These are phyloP conservation scores for Ahaetulla prasina DNA, from an alignment of 2,113 vertebrate genomes.

Conservation along the genomic window DNA sequence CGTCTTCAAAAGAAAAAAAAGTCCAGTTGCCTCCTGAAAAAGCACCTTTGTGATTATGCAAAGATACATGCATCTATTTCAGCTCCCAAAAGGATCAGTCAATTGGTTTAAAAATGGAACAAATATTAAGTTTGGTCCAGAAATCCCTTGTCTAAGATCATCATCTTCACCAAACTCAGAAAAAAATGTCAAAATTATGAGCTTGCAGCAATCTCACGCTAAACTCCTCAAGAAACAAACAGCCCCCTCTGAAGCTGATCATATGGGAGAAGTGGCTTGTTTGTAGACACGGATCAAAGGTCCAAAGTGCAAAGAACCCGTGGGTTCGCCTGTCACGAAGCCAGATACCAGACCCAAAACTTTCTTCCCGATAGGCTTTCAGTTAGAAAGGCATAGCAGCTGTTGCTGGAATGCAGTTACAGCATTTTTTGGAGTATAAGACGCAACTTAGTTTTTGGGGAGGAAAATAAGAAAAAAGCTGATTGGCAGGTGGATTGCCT, in stretches of 20 bases:
- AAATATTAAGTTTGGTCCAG: neutral
- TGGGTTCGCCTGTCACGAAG: neutral
- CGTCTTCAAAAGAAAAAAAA: no score
- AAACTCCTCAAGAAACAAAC: no score
- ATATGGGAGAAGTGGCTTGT: neutral
- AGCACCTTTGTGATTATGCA: neutral
- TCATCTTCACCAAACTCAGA: neutral
- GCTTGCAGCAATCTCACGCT: neutral
- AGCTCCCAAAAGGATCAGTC: neutral
- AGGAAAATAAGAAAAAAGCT: no score
- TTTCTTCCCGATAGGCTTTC: neutral
- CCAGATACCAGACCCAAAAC: neutral
- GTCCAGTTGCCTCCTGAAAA: no score
- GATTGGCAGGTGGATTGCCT: no score
- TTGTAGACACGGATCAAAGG: neutral
- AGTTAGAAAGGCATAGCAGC: neutral
- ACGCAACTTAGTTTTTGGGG: no score
- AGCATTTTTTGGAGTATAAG: no score
- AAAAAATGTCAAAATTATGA: neutral
- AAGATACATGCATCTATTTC: neutral
- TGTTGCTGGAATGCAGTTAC: neutral
- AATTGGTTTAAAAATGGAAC: neutral
- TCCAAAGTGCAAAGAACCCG: neutral
- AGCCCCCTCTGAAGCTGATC: neutral
- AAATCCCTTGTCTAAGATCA: neutral